These are phyloP conservation scores for Grapholita molesta DNA, from an alignment of 1,140 invertebrate genomes.

Conservation along the genomic window DNA sequence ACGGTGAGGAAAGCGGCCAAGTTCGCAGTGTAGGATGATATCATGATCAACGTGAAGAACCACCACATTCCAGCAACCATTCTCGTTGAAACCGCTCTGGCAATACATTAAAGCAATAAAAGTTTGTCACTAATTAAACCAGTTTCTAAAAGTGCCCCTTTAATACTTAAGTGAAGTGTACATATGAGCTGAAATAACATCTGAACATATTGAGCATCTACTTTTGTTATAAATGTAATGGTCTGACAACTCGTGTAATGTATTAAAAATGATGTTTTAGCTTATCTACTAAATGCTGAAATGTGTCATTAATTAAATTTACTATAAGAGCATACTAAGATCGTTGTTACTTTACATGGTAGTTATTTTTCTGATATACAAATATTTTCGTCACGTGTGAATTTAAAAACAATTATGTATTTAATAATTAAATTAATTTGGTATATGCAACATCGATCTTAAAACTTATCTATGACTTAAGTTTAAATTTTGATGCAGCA, in stretches of 20 bases:
- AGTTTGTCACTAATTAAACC: not conserved
- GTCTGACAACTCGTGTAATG: not conserved
- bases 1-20: slow-evolving; percentile 98
- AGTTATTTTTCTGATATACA: not conserved
- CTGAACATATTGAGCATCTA: not conserved
- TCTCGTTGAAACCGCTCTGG: slow-evolving; percentile 90
- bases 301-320: not conserved
- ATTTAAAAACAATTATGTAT: no score
- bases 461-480: slow-evolving; percentile 25
- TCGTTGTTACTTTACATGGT: not conserved
- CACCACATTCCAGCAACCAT: slow-evolving; percentile 97
- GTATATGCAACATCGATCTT: slow-evolving; percentile 22
- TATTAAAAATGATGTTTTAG: slow-evolving; percentile 9
- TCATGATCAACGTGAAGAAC: slow-evolving; percentile 99
- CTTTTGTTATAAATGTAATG: not conserved
- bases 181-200: not conserved
- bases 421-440: no score
- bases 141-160: not conserved
- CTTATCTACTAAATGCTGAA: not conserved
- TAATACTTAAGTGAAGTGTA: not conserved
- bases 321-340: not conserved
- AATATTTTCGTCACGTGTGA: no score
- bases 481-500: slow-evolving; percentile 73
- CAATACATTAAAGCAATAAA: slow-evolving; percentile 31
- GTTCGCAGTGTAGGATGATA: slow-evolving; percentile 98